Evolutionary conservation across 2,797 vertebrate genomes (phyloP), one percentile per base, ranked within the genome.

Genomic region (Lycodopsis pacificus): DNA sequence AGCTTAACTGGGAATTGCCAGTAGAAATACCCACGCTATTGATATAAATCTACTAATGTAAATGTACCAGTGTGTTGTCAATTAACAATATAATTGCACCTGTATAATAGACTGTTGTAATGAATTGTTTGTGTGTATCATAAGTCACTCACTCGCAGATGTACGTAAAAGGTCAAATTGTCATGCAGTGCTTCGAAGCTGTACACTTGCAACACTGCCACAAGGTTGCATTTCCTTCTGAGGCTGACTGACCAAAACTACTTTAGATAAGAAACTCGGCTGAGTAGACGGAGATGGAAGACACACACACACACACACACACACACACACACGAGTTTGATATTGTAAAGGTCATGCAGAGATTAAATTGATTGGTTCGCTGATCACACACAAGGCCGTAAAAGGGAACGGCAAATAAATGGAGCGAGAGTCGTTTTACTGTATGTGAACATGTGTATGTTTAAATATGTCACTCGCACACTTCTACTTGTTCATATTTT

Each of bases 161-260:
- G 19, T 11, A 25, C 1, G 5, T 54, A 42, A 40, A 70, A 73
- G 65, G 34, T 75, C 12, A 49, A 51, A 49, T 14, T 20, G 32
- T 32, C 46, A 14, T 34, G 40, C 56, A 8, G 42, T 25, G 48
- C 44, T 44, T 64, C 53, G 3, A 77, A 44, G 51, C 25, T 51
- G 38, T 53, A 30, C 51, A 5, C 48, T 27, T 38, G 58, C 65
- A 34, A 61, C 32, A 8, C 56, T 38, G 57, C 51, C 57, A 56
- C 67, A 27, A 20, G 46, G 70, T 68, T 77, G 53, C 56, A 64
- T 79, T 84, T 71, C 32, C 73, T 53, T 67, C 72, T 44, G 67
- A 73, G 80, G 68, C 68, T 38, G 71, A 75, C 38, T 67, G 79
- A 79, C 77, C 75, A 75, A 85, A 80, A 69, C 42, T 58, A 77